Percentiles rank a stretch among this genome's conserved stretches.
Evolutionary conservation across 1,140 invertebrate genomes (phyloP).

Genomic region (Samia ricini): DNA sequence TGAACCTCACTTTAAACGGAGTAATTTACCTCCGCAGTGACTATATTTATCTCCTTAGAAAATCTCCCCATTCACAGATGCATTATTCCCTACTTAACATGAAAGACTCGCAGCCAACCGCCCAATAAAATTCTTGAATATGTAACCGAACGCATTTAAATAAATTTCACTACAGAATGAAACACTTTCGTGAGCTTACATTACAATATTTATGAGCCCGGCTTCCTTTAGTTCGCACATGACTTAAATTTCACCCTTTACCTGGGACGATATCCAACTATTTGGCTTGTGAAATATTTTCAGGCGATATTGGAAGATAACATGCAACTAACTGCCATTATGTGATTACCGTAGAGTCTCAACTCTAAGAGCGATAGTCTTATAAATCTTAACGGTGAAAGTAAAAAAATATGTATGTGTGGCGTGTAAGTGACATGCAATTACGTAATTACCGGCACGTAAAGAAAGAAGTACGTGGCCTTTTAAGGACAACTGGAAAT

Average conservation of each 20-base stretch:
- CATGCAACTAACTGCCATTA: too few species aligned
- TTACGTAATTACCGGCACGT: too few species aligned
- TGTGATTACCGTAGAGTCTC: too few species aligned
- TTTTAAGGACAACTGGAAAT: too few species aligned
- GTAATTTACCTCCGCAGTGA: background rate
- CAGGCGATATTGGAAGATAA: too few species aligned
- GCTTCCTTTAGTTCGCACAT: slow-evolving; percentile 42
- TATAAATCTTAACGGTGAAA: too few species aligned
- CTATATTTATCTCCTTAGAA: background rate
- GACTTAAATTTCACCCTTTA: slow-evolving; percentile 63
- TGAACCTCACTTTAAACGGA: too few species aligned
- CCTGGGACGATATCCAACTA: slow-evolving; percentile 13
- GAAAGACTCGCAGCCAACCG: background rate
- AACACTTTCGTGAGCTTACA: slow-evolving; percentile 35
- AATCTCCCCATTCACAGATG: background rate
- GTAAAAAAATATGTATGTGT: too few species aligned
- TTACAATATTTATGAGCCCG: slow-evolving; percentile 65
- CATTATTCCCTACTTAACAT: background rate
- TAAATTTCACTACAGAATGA: slow-evolving; percentile 44
- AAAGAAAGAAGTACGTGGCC: too few species aligned
- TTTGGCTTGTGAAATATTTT: too few species aligned
- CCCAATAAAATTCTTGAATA: slow-evolving; percentile 21
- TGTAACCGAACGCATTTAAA: slow-evolving; percentile 47
- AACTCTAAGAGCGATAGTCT: too few species aligned
- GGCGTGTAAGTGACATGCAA: too few species aligned